These are phyloP conservation scores for Buphagus erythrorhynchus DNA, from an alignment of 2,797 vertebrate genomes.

Conservation along the genomic window DNA sequence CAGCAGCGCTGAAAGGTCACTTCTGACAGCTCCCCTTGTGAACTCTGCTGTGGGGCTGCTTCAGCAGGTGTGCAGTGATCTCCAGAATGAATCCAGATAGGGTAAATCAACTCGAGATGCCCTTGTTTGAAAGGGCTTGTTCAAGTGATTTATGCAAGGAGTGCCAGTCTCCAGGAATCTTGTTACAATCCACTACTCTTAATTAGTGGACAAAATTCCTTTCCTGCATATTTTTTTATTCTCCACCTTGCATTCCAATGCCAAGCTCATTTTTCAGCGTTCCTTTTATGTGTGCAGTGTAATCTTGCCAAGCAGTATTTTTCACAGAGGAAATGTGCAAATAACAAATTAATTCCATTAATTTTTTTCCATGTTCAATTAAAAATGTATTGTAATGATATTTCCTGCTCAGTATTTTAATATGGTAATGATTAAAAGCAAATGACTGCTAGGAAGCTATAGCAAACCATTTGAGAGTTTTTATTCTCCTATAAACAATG, in stretches of 20 bases:
- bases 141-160: background rate
- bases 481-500: background rate
- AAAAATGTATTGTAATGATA: background rate
- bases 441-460: background rate
- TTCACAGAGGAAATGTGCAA: conserved; percentile 6
- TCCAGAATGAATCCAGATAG: background rate
- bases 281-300: background rate
- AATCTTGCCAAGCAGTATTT: background rate
- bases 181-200: background rate
- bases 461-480: background rate
- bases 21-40: background rate
- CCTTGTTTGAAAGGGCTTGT: background rate
- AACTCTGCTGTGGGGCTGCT: background rate
- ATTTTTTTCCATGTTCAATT: conserved; percentile 1
- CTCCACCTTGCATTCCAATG: background rate
- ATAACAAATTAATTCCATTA: background rate
- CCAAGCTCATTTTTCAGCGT: background rate
- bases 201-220: background rate
- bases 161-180: background rate
- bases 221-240: background rate
- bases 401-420: background rate
- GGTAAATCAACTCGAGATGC: background rate
- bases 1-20: background rate
- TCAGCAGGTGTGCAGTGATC: background rate
- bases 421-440: background rate